Conservation (phyloP, 1,140 invertebrate species). For the Heliothis subflexa region DNA sequence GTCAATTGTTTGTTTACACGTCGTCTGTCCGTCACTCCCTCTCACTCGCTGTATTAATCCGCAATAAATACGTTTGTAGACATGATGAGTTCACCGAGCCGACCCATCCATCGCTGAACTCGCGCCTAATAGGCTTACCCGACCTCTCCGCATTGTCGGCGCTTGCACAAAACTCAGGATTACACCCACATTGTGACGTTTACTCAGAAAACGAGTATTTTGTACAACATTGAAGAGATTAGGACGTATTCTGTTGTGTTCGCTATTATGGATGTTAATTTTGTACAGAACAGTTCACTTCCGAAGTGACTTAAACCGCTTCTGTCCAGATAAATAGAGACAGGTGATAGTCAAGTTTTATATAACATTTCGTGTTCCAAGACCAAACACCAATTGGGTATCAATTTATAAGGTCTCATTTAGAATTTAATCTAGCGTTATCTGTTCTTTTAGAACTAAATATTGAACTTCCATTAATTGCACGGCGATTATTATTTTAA, state of each 20-base stretch:
- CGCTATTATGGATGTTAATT: constrained; percentile 18
- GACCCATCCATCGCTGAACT: background rate
- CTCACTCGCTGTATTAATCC: background rate
- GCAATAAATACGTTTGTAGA: constrained; percentile 36
- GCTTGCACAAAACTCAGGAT: background rate
- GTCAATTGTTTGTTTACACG: constrained; percentile 21
- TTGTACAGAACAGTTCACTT: background rate
- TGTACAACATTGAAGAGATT: constrained; percentile 31
- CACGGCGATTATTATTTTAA: too few species aligned
- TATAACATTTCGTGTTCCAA: too few species aligned
- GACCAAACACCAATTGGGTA: too few species aligned
- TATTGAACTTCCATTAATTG: too few species aligned
- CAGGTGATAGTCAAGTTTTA: background rate
- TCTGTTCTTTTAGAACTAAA: too few species aligned
- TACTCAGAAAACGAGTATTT: constrained; percentile 33
- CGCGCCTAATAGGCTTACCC: constrained; percentile 29
- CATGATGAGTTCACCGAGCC: constrained; percentile 8
- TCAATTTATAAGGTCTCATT: too few species aligned
- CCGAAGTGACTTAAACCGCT: background rate
- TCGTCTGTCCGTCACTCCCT: background rate
- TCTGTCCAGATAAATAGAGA: background rate
- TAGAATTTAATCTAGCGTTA: too few species aligned
- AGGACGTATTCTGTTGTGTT: constrained; percentile 25
- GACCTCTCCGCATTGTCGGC: constrained; percentile 15
- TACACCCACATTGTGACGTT: constrained; percentile 4